Evolutionary conservation across 2,888 invertebrate genomes (phyloP), one percentile per base, ranked within the genome.

Genomic region (Lycocerus yunnanus): DNA sequence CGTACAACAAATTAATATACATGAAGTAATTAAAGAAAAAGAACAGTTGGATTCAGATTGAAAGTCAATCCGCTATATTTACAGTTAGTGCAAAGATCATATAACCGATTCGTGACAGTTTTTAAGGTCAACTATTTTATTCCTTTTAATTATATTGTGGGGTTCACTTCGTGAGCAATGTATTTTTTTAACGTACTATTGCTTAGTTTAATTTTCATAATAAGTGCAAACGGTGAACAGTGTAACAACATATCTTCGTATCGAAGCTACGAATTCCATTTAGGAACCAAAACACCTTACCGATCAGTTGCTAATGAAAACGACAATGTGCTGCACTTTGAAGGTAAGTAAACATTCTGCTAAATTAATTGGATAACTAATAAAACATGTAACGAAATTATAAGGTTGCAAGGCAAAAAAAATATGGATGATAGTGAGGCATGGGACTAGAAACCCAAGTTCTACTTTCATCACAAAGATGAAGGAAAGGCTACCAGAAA

Each of bases 401-500:
- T 59, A 6, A 84, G 85, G 84, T 58, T 86, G 86, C 77, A 72
- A 72, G 14, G 80, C 85, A 14, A 78, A 71, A 21, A 93, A 93
- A 85, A 90, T 94, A 74, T 95, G 95, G 95, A 89, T 93, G 86
- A 82, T 94, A 15, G 85, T 93, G 58, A 90, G 95, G 3, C 95
- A 95, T 86, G 95, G 95, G 3, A 93, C 94, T n/a, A 89, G 95
- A 78, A 89, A 91, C 84, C 94, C 95, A 0, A 90, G 90, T 78
- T 84, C 85, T 69, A 88, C 90, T 75, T 88, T 91, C 60, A 91
- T 93, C 71, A 76, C 84, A 10, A 84, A 84, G 20, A 91, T 92
- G 85, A 88, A 88, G 59, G 86, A 86, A 1, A 85, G 88, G 67
- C 85, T 95, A 10, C 88, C 88, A 27, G 82, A 87, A 60, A 84